Base-by-base conservation (phyloP, 2,888 invertebrate genomes). In the Mythimna pallens region DNA sequence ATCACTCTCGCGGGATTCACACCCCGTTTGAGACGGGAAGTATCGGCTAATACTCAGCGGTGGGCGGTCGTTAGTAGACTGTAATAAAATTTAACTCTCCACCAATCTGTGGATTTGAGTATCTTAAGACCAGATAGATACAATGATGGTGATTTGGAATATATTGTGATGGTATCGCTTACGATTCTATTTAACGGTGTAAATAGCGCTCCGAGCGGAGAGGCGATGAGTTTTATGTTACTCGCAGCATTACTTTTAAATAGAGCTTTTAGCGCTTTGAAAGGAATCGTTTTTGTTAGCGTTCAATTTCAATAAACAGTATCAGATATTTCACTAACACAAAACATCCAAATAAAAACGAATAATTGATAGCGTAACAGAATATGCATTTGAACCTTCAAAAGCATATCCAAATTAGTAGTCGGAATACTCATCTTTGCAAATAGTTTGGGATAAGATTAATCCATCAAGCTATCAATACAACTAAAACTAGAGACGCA, bases 1-100 rank as follows among this genome's bases (percentile, higher is more conserved):
- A 85, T 86, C 83, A 83, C 83, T 86, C 85, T 80, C 82, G 76
- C 80, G 87, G 87, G 88, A 88, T 87, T 88, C 81, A 85, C 88
- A 84, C 82, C 84, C 85, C 80, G 85, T 83, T 87, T 71, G 81
- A 82, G 84, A 84, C 80, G 78, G 84, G 83, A 85, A 87, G 85
- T 81, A 85, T 87, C 83, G 86, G 82, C 80, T 83, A 85, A 87
- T 87, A 86, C 78, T 72, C 77, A 66, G 76, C 71, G 80, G 82
- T 68, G 69, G 83, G 83, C 82, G 87, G 86, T 89, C 89, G 84
- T 79, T 84, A 85, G 85, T 69, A 75, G 81, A 71, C 64, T 65
- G 83, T 81, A 82, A 86, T 88, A 88, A 88, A 88, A 89, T 87
- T 87, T 85, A 85, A 88, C 83, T 86, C 78, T 69, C 72, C 76